phyloP scores from a whole-genome alignment of 2,113 vertebrate species.

The Tenebrosternarchus preto region DNA sequence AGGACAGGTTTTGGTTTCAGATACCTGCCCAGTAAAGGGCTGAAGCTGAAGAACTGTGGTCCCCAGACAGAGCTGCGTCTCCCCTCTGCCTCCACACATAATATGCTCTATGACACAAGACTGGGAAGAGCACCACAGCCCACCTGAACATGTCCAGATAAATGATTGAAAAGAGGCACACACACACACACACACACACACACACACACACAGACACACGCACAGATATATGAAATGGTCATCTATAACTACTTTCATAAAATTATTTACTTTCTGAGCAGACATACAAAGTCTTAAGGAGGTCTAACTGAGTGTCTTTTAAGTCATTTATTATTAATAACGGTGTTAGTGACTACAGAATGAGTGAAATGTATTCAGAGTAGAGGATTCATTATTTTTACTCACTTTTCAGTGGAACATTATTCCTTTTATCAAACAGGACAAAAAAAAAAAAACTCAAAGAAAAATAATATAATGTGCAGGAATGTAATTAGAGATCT shows the following conservation, averaged over 20 bases:
- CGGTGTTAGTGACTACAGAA: slow-evolving; percentile 65
- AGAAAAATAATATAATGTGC: slow-evolving; percentile 67
- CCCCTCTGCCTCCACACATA: slow-evolving; percentile 62
- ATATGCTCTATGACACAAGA: slow-evolving; percentile 54
- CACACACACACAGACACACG: neutral
- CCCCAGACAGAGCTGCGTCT: slow-evolving; percentile 57
- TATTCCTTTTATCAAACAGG: slow-evolving; percentile 69
- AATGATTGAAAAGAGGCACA: slow-evolving; percentile 23
- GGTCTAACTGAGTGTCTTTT: slow-evolving; percentile 49
- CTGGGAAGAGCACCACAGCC: slow-evolving; percentile 30
- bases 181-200: neutral
- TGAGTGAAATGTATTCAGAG: slow-evolving; percentile 65
- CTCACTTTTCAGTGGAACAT: slow-evolving; percentile 68
- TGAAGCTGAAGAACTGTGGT: slow-evolving; percentile 59
- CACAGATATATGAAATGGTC: neutral
- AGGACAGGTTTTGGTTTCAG: slow-evolving; percentile 66
- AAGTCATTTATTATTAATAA: slow-evolving; percentile 66
- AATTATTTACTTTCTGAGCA: neutral
- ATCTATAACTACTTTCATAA: neutral
- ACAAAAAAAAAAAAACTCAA: neutral
- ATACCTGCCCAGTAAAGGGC: too few relatives aligned
- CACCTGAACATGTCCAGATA: slow-evolving; percentile 30
- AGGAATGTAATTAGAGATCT: slow-evolving; percentile 74
- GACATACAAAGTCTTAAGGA: slow-evolving; percentile 18
- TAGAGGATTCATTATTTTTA: slow-evolving; percentile 69